These are phyloP conservation scores for Zaprionus taronus DNA, from an alignment of 1,140 invertebrate genomes.

Conservation along the genomic window DNA sequence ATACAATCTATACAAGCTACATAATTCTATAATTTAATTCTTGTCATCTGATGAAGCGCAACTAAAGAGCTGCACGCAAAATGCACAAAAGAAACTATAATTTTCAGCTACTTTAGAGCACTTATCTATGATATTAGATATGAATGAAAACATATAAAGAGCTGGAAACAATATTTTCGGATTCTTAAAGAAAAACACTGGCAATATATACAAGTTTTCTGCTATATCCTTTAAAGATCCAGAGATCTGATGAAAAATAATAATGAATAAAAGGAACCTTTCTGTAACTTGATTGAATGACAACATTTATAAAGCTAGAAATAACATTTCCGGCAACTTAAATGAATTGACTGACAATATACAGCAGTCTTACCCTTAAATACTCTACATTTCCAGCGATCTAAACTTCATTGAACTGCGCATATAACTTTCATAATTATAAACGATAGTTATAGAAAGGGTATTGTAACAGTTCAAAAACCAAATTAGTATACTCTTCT, in stretches of 20 bases:
- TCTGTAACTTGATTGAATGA: background rate
- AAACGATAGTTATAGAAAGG: background rate
- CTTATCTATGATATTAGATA: background rate
- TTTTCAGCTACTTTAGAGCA: background rate
- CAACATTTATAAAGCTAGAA: background rate
- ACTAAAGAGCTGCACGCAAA: constrained; percentile 8
- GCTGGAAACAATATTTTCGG: background rate
- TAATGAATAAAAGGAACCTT: background rate
- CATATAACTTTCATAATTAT: background rate
- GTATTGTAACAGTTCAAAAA: background rate
- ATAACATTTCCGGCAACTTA: background rate
- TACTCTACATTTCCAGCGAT: background rate
- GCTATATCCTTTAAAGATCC: background rate
- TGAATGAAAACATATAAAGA: background rate
- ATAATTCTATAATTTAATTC: constrained; percentile 9
- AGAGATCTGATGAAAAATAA: background rate
- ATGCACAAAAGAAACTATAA: background rate
- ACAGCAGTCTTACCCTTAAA: background rate
- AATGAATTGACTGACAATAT: background rate
- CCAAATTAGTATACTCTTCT: background rate
- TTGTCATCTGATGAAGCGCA: constrained; percentile 10
- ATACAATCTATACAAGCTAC: background rate
- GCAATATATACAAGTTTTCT: background rate
- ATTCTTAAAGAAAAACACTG: background rate
- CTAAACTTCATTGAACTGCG: background rate